Evolutionary conservation across 2,797 vertebrate species (phyloP).

Genomic region (Ctenopoma kingsleyae): DNA sequence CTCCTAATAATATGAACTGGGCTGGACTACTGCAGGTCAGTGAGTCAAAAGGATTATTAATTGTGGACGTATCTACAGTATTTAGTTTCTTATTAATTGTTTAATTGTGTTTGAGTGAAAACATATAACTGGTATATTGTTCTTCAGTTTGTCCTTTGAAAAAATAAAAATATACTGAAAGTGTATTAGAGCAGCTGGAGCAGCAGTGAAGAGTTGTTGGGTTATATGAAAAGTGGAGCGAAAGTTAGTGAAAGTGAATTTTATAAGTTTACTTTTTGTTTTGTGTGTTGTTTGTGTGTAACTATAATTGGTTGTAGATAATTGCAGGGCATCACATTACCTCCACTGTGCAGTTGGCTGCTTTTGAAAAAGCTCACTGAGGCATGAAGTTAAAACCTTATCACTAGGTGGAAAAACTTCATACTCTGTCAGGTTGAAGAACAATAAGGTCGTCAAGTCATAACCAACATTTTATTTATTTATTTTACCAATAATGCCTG

Average conservation of each 20-base stretch:
- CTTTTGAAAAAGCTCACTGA: constrained; percentile 56
- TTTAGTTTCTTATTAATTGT: not conserved
- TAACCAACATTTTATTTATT: not conserved
- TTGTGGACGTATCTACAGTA: constrained; percentile 14
- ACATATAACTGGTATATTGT: not conserved
- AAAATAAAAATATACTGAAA: not conserved
- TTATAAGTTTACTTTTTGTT: constrained; percentile 17
- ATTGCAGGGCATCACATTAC: constrained; percentile 52
- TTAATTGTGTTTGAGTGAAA: constrained; percentile 25
- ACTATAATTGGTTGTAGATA: constrained; percentile 41
- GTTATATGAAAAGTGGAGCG: not conserved
- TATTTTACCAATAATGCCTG: not conserved
- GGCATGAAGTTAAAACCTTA: constrained; percentile 50
- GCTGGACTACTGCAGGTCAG: constrained; percentile 83
- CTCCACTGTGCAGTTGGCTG: constrained; percentile 43
- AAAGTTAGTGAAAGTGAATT: not conserved
- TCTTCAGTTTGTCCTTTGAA: not conserved
- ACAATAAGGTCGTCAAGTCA: constrained; percentile 14
- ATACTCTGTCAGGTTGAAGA: constrained; percentile 19
- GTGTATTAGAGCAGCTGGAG: not conserved
- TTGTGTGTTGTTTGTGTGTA: constrained; percentile 26
- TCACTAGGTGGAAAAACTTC: constrained; percentile 29
- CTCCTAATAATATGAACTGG: constrained; percentile 80
- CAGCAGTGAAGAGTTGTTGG: not conserved
- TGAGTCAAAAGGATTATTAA: constrained; percentile 44